Evolutionary conservation across 2,888 invertebrate genomes (phyloP), one percentile per base, ranked within the genome.

Genomic region (Leucophora obtusa): DNA sequence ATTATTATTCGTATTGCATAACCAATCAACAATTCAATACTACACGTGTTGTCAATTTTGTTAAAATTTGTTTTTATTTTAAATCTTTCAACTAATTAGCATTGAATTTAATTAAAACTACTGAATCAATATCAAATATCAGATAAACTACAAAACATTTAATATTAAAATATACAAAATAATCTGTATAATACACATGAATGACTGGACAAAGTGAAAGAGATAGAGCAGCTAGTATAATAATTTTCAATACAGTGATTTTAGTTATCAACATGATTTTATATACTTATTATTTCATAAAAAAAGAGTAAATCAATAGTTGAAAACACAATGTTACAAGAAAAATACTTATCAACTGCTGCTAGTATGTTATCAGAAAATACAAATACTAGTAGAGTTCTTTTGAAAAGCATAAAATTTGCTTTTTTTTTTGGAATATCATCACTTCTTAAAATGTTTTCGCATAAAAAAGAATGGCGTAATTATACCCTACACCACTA

Each of bases 21-120:
- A 28, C 28, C 28, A 28, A 7, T 28, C 10, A 35, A 35, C 7
- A 38, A 38, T 38, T 24, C 9, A 28, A 28, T 7, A 28, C 28
- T 28, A 28, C 15, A 56, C 43, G 58, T 56, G 62, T 54, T 35
- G 24, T 47, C 28, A 38, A 11, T 11, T 35, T 35, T 2, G 3
- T 35, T 35, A 6, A 1, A 10, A 35, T 35, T 38, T 38, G 11
- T 38, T 38, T 38, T 14, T 6, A 2, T 38, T 38, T 28, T 50
- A 62, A 47, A 28, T 79, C 17, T 33, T 59, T 58, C 43, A 53
- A 56, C 43, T 76, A 79, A 72, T 72, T 76, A 75, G 38, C 63
- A 71, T 66, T 59, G 28, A 15, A 58, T 65, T 75, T 66, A 71
- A 33, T 58, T 62, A 54, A 54, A 63, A 43, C 51, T 38, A 60